These are phyloP conservation scores for Wiebesia pumilae DNA, from an alignment of 1,140 invertebrate genomes.

Conservation along the genomic window DNA sequence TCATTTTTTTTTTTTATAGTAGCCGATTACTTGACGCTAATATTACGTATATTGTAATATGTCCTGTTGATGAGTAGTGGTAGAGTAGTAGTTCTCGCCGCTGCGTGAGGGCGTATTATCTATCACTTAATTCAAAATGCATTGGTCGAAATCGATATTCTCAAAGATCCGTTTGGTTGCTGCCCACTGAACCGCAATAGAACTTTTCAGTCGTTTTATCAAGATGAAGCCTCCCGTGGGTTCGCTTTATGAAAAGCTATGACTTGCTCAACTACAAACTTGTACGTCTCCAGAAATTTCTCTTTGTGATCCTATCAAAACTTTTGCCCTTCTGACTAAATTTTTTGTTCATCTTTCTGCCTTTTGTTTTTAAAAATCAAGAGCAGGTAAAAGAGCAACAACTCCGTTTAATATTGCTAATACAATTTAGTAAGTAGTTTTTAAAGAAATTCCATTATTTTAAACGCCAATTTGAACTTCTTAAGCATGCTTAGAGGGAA, in stretches of 20 bases:
- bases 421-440: background rate
- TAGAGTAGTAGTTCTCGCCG: background rate
- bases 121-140: conserved; percentile 38
- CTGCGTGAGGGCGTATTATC: background rate
- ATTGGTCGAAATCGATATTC: conserved; percentile 58
- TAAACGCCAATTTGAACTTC: too few species aligned
- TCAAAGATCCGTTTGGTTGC: background rate
- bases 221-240: conserved; percentile 37
- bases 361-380: conserved; percentile 12
- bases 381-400: background rate
- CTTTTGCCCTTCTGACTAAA: conserved; percentile 9
- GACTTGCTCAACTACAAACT: conserved; percentile 3
- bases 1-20: background rate
- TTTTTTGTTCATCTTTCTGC: background rate
- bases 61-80: background rate
- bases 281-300: conserved; percentile 21
- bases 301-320: conserved; percentile 23
- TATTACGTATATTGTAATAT: background rate
- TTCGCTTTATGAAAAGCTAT: conserved; percentile 33
- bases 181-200: conserved; percentile 21
- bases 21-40: background rate
- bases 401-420: background rate
- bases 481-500: too few species aligned
- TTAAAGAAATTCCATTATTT: background rate
- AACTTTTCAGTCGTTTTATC: conserved; percentile 44